Evolutionary conservation across 2,888 invertebrate species (phyloP), one percentile per base, ranked within the genome.

Genomic region (Tridacna gigas): DNA sequence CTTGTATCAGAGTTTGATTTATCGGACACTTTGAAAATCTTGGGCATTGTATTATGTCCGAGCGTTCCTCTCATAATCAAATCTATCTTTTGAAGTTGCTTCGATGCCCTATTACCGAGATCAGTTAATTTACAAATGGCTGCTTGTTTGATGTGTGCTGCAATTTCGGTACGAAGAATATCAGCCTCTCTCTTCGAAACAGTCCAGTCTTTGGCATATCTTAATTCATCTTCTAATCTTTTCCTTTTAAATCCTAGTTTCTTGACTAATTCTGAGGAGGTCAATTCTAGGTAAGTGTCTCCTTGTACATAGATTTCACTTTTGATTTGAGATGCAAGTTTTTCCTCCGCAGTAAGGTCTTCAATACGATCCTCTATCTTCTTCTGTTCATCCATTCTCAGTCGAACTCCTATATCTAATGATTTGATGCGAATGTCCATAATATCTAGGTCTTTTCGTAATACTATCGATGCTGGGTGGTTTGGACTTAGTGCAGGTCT

Each of bases 41-140:
- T 80, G 45, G 87, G 84, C 81, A 85, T 81, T 13, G 77, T 79
- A 13, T 77, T 79, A 20, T 80, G 71, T 12, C 79, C 75, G 22
- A 73, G 20, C 2, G 84, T 81, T 13, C 83, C 84, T 26, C 84
- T 56, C 87, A 87, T 87, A 18, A 87, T 84, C 7, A 81, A 56
- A 47, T 87, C 87, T 51, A 87, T 83, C 65, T 87, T 87, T 75
- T 87, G 84, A 3, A 87, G 22, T 60, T 87, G 88, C 60, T 84
- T 82, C 4, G 84, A 69, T 9, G 88, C 85, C 73, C 86, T 60
- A 22, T 67, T 76, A n/a, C 77, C 74, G 7, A 84, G 66, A 18
- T 88, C 86, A 22, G 79, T 12, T 37, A 84, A 47, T 79, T 82
- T 86, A 51, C 83, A 85, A 26, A 85, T 84, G 22, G 81, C 84